A percentile compares a stretch with the other conserved stretches of the same genome.
These are phyloP conservation scores for Carcharodon carcharias DNA, from an alignment of 2,797 vertebrate species.

Conservation along the genomic window DNA sequence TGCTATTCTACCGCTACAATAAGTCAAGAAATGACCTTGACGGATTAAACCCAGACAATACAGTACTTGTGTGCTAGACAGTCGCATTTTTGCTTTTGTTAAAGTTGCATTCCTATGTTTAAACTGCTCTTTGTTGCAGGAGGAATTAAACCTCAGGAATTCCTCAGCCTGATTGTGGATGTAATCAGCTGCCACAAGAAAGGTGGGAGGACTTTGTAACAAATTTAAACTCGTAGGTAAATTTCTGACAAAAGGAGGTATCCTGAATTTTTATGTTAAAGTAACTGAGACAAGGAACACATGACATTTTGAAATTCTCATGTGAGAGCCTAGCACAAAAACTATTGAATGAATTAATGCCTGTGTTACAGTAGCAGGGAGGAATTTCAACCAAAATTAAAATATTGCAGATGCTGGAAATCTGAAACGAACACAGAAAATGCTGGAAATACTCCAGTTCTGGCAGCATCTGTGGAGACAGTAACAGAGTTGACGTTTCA, in stretches of 20 bases:
- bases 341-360: not conserved
- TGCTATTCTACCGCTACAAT: constrained; percentile 35
- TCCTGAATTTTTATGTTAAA: too few relatives aligned
- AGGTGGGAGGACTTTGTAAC: too few relatives aligned
- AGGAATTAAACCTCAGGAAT: not conserved
- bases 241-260: not conserved
- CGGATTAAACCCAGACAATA: constrained; percentile 55
- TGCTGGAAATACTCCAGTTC: not conserved
- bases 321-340: not conserved
- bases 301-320: not conserved
- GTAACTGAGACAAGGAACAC: not conserved
- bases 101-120: constrained; percentile 58
- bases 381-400: not conserved
- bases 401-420: not conserved
- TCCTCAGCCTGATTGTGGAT: not conserved
- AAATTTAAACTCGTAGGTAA: not conserved
- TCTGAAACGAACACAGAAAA: not conserved
- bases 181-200: not conserved
- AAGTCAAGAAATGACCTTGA: constrained; percentile 46
- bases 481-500: not conserved
- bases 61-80: constrained; percentile 57
- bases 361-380: not conserved
- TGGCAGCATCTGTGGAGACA: not conserved
- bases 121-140: constrained; percentile 44
- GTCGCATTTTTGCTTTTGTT: constrained; percentile 65